Base-by-base conservation (phyloP, 2,113 vertebrate species). In the Etheostoma cragini region DNA sequence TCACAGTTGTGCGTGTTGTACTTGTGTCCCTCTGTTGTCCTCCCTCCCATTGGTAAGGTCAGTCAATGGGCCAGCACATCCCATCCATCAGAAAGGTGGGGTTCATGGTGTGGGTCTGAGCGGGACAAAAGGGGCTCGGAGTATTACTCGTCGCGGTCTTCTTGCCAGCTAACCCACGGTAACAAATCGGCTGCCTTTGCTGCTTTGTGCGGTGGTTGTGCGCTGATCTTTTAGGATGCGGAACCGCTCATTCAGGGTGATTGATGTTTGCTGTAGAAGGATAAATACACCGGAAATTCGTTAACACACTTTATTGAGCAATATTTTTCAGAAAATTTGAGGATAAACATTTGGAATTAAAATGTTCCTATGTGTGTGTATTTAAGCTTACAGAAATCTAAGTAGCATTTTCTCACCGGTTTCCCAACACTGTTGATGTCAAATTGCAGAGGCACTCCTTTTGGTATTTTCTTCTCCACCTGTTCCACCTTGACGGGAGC, bases 391-490 rank as follows among this genome's bases (percentile, higher is more conserved):
- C 7, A 22, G 49, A 58, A 16, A 47, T n/a, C 11, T 2, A 6
- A 30, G 38, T 5, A 58, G 24, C 21, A 11, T 5, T 3, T 3
- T 6, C 79, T 94, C 93, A 99, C 97, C 94, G 97, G 97, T 91
- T 98, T 99, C 68, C 96, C 97, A 67, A 99, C 97, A 81, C 97
- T 98, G 90, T 99, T 99, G 81, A 99, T 99, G 88, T 99, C 97
- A 90, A 99, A 99, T 78, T 98, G 96, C 80, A 99, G 82, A 6
- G 96, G 94, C 21, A 99, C 98, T 10, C 98, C 97, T 96, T 98
- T 99, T 21, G 98, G 98, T 62, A 96, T 95, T 81, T 97, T 98
- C 91, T 94, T 95, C 89, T 97, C 96, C 0, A 92, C 95, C 0
- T 94, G 94, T 21, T 96, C 96, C 67, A 91, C 89, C 85, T 96